These are phyloP conservation scores for Isurus oxyrinchus DNA, from an alignment of 2,113 vertebrate species.

Conservation along the genomic window DNA sequence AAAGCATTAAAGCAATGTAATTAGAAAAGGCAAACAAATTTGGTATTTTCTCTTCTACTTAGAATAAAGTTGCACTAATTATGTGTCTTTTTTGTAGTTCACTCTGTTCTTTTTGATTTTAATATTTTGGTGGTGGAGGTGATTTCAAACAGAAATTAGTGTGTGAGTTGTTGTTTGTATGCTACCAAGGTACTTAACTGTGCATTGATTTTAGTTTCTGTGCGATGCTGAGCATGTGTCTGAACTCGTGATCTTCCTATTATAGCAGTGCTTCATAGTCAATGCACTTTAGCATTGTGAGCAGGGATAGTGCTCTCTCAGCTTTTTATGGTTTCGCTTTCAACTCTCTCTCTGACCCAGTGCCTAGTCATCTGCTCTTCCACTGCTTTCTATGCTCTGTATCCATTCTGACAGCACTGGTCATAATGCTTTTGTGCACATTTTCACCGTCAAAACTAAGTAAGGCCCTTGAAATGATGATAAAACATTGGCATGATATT, in stretches of 20 bases:
- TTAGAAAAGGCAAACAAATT: neutral
- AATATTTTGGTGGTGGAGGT: neutral
- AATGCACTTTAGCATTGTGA: neutral
- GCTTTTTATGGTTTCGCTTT: too few relatives aligned
- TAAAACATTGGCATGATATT: too few relatives aligned
- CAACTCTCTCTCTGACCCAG: too few relatives aligned
- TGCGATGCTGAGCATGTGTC: neutral
- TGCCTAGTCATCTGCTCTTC: too few relatives aligned
- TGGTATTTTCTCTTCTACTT: neutral
- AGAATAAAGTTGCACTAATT: neutral
- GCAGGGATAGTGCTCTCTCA: neutral
- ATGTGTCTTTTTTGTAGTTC: neutral
- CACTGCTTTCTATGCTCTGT: too few relatives aligned
- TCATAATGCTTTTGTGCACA: too few relatives aligned
- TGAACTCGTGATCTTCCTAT: neutral
- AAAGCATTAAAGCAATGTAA: neutral
- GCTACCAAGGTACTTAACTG: neutral
- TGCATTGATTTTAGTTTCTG: neutral
- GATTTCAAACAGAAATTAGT: neutral
- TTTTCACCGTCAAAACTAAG: too few relatives aligned
- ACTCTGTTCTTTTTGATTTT: neutral
- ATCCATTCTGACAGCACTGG: too few relatives aligned
- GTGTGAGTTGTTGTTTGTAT: neutral
- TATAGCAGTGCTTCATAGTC: neutral
- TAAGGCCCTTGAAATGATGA: too few relatives aligned